Base-by-base conservation (phyloP, 2,113 vertebrate genomes). In the Seriola rivoliana region DNA sequence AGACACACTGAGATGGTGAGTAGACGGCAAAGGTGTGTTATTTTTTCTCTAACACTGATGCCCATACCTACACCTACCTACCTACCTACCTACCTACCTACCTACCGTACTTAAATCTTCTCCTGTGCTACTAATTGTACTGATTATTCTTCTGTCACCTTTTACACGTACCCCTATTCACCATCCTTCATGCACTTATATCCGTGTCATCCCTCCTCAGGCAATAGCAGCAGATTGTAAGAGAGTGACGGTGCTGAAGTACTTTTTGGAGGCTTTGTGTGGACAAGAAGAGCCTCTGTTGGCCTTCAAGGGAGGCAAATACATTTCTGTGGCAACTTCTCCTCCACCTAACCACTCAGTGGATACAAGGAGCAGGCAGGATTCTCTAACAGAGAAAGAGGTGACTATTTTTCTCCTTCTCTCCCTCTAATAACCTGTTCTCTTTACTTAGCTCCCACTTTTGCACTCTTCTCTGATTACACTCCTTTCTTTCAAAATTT, bases 301-400 rank as follows among this genome's bases (percentile, higher is more conserved):
- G 95, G 98, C 97, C 92, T 99, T 99, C 96, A 99, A 99, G 94
- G 98, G 97, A 94, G 98, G 98, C 93, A 98, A 98, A 95, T 99
- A 99, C 95, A 92, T 99, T 93, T 99, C 98, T 94, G 96, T 98
- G 95, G 97, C 97, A 94, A 93, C 95, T 85, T 95, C 95, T 94
- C 95, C 96, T 94, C 94, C 96, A 92, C 91, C 95, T 95, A 95
- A 95, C 95, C 94, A 95, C 93, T 96, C 95, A 87, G 93, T 92
- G 89, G 96, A 95, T 93, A 93, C 93, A 95, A 95, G 94, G 93
- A 96, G 92, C 94, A 96, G 95, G 91, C 94, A 94, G 95, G 96
- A 96, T 92, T 96, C 95, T 95, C 94, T 94, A 90, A 97, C 88
- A 13, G 91, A 91, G 52, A 93, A 90, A 83, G 91, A 93, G 92